A percentile compares a stretch with the other conserved stretches of the same genome.
These are phyloP conservation scores for Palaemon carinicauda DNA, from an alignment of 1,140 invertebrate species.

Conservation along the genomic window DNA sequence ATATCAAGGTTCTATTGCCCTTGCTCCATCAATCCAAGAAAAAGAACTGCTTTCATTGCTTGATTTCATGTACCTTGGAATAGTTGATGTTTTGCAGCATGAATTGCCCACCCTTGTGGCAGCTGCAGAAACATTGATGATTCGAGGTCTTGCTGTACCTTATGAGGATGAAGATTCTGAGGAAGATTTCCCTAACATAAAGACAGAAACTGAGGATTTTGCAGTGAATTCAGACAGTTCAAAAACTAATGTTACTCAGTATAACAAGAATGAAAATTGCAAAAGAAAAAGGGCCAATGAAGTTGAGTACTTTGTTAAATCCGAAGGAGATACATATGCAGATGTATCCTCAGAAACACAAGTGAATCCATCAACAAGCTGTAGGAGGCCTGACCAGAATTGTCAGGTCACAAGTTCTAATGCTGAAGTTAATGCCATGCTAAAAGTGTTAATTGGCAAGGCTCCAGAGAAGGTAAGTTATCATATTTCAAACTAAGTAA, in stretches of 20 bases:
- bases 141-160: constrained; percentile 44
- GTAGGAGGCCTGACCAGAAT: neutral
- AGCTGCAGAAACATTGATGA: constrained; percentile 37
- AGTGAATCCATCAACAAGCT: neutral
- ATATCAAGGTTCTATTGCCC: constrained; percentile 29
- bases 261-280: no score
- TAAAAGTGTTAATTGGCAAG: constrained; percentile 44
- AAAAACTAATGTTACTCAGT: no score
- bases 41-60: constrained; percentile 35
- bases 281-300: no score
- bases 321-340: neutral
- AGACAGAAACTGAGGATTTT: neutral
- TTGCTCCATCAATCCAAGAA: constrained; percentile 24
- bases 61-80: constrained; percentile 45
- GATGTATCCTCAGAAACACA: neutral
- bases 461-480: constrained; percentile 19
- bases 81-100: constrained; percentile 27
- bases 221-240: neutral
- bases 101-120: constrained; percentile 26
- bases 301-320: no score
- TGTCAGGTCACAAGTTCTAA: constrained; percentile 2
- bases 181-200: neutral
- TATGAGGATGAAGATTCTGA: constrained; percentile 34
- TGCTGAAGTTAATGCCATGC: constrained; percentile 31
- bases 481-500: neutral